A percentile compares a stretch with the other conserved stretches of the same genome.
Conservation (phyloP, 2,888 invertebrate species). For the Erpobdella octoculata region DNA sequence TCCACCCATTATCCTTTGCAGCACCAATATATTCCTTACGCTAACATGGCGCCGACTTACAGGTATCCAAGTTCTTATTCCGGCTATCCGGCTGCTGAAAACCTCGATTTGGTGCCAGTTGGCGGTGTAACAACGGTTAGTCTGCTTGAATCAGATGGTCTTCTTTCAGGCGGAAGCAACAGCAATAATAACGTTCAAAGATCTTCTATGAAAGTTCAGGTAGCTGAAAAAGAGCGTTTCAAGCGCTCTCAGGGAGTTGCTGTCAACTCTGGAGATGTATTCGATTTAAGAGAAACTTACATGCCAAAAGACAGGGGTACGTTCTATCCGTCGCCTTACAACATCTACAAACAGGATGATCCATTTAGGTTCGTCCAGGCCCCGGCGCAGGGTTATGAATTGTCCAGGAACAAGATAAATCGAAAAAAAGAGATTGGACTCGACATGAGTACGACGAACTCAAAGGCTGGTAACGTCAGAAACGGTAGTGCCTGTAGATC, state of each 20-base stretch:
- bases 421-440: background rate
- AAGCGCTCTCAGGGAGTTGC: background rate
- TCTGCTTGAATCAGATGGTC: background rate
- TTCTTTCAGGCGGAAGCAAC: background rate
- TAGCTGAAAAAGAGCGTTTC: background rate
- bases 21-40: background rate
- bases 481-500: background rate
- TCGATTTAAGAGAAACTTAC: background rate
- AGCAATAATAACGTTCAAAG: background rate
- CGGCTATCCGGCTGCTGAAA: background rate
- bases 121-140: no score
- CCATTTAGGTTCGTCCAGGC: background rate
- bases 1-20: background rate
- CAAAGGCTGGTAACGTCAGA: background rate
- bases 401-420: background rate
- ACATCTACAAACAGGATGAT: background rate
- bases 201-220: background rate
- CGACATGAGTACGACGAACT: background rate
- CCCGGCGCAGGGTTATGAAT: background rate
- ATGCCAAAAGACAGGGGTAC: background rate
- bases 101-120: background rate
- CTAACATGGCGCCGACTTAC: background rate
- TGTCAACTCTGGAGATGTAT: background rate
- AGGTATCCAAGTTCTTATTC: background rate
- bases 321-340: no score